Conservation (phyloP, 2,797 vertebrate species). For the Ispidina picta region DNA sequence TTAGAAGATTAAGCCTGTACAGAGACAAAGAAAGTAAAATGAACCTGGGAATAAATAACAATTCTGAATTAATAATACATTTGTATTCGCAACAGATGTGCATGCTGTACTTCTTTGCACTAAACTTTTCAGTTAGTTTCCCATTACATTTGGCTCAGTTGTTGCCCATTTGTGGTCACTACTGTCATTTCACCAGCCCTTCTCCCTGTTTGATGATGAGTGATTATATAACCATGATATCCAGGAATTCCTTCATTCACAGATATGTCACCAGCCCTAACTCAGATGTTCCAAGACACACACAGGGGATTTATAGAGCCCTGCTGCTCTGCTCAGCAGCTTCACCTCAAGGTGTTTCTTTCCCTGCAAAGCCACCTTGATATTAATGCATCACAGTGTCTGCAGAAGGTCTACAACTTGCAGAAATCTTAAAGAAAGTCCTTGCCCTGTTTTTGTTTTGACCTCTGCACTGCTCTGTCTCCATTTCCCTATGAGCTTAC, state of each 20-base stretch:
- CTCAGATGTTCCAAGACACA: not conserved
- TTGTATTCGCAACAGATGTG: not conserved
- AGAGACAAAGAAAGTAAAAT: not conserved
- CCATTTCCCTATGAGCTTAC: not conserved
- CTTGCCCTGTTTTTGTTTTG: not conserved
- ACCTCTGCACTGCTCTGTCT: not conserved
- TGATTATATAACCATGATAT: not conserved
- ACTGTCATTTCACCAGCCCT: not conserved
- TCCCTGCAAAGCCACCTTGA: not conserved
- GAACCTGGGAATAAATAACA: not conserved
- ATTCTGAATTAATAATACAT: not conserved
- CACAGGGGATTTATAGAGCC: not conserved
- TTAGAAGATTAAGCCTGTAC: not conserved
- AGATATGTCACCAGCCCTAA: rapidly evolving
- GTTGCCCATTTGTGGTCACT: not conserved
- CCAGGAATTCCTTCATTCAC: not conserved
- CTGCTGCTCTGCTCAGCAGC: not conserved
- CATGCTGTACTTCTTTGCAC: not conserved
- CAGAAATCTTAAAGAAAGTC: not conserved
- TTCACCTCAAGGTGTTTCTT: not conserved
- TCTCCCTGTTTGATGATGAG: not conserved
- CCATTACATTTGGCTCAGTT: not conserved
- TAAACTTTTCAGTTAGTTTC: not conserved
- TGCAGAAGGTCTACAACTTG: not conserved
- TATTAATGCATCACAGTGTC: not conserved